Base-by-base conservation (phyloP, 2,888 invertebrate genomes). In the Galeopsomyia nigrocyanea region DNA sequence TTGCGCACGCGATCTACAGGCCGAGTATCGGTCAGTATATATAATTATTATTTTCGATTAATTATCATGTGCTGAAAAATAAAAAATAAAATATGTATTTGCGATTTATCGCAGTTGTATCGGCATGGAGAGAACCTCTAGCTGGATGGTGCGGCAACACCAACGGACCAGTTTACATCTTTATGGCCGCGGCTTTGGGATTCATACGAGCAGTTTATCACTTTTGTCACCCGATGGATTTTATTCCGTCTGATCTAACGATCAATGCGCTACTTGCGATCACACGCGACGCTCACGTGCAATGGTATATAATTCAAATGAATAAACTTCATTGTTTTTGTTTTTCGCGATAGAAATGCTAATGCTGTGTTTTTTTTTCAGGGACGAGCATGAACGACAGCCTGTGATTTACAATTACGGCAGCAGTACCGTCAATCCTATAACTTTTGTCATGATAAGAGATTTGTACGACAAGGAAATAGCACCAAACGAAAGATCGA, bases 381-480 rank as follows among this genome's bases (percentile, higher is more conserved):
- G 77, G 65, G 78, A 73, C 68, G 21, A 67, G 10, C 62, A 68
- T 0, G 66, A 73, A 79, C 39, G 39, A 1, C 80, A 84, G 81
- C 78, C 87, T 75, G 88, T 90, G 0, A 90, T 96, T 58, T 96
- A 93, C 87, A 97, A 97, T 87, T 95, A 92, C 84, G 94, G 95
- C 1, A 93, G 95, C 1, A 93, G 95, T 0, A 88, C 89, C 1
- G 90, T 93, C 76, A 96, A 96, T 83, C 76, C 77, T 21, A 60
- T 78, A 1, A 69, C 63, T 0, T 9, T 73, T 0, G 22, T 47
- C 16, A 31, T 76, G 13, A 65, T 68, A n/a, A 2, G 49, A 0
- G 10, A 21, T 2, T 10, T 39, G 10, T 39, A 5, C 39, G 19
- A 74, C 2, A 53, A 68, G 53, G 70, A 74, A 26, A 61, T 26